Evolutionary conservation across 2,888 invertebrate genomes (phyloP), one percentile per base, ranked within the genome.

Genomic region (Cryptocephalus primarius): DNA sequence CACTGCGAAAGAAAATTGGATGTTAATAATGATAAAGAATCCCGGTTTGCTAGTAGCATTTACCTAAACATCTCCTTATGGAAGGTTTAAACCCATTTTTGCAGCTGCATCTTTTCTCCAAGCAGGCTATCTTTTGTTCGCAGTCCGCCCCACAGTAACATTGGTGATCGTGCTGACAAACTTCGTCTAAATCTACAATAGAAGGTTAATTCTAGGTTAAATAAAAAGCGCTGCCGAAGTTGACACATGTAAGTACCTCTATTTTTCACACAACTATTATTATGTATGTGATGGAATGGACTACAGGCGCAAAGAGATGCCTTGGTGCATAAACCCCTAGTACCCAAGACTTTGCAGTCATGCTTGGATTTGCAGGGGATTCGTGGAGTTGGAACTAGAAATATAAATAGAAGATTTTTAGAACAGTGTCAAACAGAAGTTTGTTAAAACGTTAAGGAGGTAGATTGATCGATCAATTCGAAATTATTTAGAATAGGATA

Each of bases 121-220:
- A 56, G 42, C 66, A 66, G 11, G 58, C 61, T 40, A 66, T 63
- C 58, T 57, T 64, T 31, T 59, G 58, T 32, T 58, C 53, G 50
- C 64, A 65, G 49, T 61, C 61, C 40, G 58, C 59, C 13, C 66
- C 66, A 48, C 65, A 65, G 46, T 65, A 66, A 42, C 66, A 66
- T 46, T 66, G 62, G 45, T 62, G 59, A 45, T 63, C 57, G 31
- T 55, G 53, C 22, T 63, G 61, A 46, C 66, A 66, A 13, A 55
- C 46, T 32, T 65, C 64, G 44, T 62, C 55, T 14, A 66, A 51
- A 54, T 62, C 65, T 60, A 43, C 11, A 59, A 55, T 46, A 33
- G 47, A 46, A 48, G 40, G n/a, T 9, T 44, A 33, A 44, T 10
- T 1, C 4, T 1, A 32, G 11, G 9, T 11, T 10, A 6, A 41